Conservation (phyloP, 2,888 invertebrate species). For the Tipula vernalis region DNA sequence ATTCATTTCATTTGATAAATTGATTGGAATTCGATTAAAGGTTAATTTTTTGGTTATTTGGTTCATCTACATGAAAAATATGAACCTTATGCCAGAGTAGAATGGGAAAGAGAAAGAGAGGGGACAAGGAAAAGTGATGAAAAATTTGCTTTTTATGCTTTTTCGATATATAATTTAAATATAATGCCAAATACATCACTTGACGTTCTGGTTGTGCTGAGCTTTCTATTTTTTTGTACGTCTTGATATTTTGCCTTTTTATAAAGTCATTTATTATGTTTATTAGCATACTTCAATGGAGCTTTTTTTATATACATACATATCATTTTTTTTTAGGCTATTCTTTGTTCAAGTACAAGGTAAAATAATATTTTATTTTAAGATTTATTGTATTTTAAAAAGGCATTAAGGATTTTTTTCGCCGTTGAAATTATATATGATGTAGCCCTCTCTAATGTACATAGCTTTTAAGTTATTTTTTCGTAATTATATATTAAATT, state of each 20-base stretch:
- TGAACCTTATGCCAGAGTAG: background rate
- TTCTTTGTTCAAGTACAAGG: background rate
- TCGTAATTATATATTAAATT: background rate
- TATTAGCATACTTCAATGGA: background rate
- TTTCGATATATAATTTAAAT: background rate
- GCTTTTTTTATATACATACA: background rate
- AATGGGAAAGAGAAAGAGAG: too few relatives aligned
- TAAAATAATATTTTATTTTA: background rate
- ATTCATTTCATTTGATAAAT: conserved; percentile 4
- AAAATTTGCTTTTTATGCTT: background rate
- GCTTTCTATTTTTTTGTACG: background rate
- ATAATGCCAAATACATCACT: background rate
- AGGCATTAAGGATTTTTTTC: background rate
- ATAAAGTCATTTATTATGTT: conserved; percentile 4
- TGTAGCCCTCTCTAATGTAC: background rate
- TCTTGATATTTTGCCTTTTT: background rate
- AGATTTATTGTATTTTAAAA: conserved; percentile 4
- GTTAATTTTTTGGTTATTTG: background rate
- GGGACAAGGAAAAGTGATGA: background rate
- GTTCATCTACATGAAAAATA: background rate
- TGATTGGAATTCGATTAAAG: background rate
- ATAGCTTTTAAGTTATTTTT: background rate
- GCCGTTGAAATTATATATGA: background rate
- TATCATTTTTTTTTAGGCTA: background rate
- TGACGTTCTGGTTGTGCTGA: background rate